Percentiles rank a stretch among this genome's conserved stretches.
phyloP scores from a whole-genome alignment of 2,797 vertebrate species.

The Gastrophryne carolinensis region DNA sequence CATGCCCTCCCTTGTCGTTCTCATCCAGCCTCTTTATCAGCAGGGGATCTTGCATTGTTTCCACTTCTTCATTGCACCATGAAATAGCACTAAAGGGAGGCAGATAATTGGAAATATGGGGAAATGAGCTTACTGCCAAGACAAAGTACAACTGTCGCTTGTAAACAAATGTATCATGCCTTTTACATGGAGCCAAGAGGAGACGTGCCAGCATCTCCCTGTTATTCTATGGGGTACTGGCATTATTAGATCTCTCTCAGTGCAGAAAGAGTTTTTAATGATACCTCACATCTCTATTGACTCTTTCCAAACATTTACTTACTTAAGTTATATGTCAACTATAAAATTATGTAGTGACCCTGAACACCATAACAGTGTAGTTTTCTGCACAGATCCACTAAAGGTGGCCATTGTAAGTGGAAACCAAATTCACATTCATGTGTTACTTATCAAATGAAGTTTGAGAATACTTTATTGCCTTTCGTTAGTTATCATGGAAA shows the following conservation, averaged over 20 bases:
- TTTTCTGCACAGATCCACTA: background rate
- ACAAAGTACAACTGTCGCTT: constrained; percentile 21
- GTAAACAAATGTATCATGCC: background rate
- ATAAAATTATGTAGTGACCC: background rate
- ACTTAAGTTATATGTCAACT: background rate
- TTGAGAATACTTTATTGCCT: background rate
- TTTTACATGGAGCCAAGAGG: background rate
- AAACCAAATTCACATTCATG: too few relatives aligned
- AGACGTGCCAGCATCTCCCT: background rate
- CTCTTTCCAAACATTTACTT: background rate
- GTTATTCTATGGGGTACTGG: background rate
- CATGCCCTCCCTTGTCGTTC: background rate
- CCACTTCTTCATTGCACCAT: constrained; percentile 1
- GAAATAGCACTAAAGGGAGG: constrained; percentile 16
- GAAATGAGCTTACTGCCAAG: constrained; percentile 16
- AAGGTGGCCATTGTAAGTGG: too few relatives aligned
- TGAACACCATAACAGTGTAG: too few relatives aligned
- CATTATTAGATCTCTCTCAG: background rate
- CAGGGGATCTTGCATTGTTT: constrained; percentile 28
- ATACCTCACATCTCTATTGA: background rate
- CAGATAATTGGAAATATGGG: constrained; percentile 17
- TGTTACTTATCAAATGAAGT: too few relatives aligned
- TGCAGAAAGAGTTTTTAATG: background rate
- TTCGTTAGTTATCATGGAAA: background rate
- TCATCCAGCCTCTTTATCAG: background rate